Percentiles rank a stretch among this genome's conserved stretches.
These are phyloP conservation scores for Artemia sp. DNA, from an alignment of 2,888 invertebrate species.

Conservation along the genomic window DNA sequence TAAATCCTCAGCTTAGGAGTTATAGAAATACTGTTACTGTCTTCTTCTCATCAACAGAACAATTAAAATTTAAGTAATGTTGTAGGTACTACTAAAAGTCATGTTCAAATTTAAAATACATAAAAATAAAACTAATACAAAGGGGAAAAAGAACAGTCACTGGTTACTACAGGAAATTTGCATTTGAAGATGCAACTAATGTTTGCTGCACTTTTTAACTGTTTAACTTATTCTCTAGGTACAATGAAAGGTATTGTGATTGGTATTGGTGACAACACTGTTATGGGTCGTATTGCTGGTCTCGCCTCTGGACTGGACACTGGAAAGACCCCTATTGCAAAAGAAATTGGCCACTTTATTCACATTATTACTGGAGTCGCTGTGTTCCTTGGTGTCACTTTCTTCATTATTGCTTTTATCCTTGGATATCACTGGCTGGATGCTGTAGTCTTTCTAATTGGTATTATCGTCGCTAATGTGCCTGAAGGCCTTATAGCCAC, in stretches of 20 bases:
- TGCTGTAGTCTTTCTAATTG: constrained; percentile 97
- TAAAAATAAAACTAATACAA: no score
- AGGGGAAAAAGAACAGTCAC: no score
- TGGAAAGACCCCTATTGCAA: constrained; percentile 94
- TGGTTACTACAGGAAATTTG: no score
- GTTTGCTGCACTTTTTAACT: neutral
- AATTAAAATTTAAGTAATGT: no score
- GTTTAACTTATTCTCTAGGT: constrained; percentile 28
- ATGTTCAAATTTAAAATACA: no score
- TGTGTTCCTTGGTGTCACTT: constrained; percentile 84
- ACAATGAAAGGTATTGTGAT: constrained; percentile 62
- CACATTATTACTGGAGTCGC: constrained; percentile 93
- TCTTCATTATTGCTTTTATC: constrained; percentile 94
- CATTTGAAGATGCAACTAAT: no score
- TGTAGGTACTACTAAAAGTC: no score
- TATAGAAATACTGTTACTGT: no score
- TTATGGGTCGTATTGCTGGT: constrained; percentile 90
- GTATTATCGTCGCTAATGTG: constrained; percentile 98
- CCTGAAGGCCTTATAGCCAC: constrained; percentile 96
- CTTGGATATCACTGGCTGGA: constrained; percentile 98
- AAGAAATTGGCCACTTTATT: constrained; percentile 98
- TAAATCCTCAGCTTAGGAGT: no score
- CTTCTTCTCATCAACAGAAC: no score
- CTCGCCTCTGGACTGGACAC: constrained; percentile 82
- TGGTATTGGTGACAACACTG: constrained; percentile 85